Base-by-base conservation (phyloP, 2,888 invertebrate species). In the Boloria selene region DNA sequence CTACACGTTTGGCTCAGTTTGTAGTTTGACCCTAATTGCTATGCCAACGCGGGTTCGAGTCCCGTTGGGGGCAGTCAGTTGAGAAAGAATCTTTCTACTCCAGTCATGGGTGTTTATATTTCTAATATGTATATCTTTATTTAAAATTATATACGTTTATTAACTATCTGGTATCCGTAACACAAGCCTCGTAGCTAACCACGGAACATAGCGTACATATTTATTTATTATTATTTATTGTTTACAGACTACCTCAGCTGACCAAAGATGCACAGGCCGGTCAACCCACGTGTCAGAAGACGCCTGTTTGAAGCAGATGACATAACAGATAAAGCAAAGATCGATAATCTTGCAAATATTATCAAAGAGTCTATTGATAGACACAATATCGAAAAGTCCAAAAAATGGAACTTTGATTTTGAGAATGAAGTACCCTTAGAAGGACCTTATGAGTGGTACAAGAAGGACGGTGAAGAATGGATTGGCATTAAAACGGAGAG, bases 331-430 rank as follows among this genome's bases (percentile, higher is more conserved):
- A 79, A 86, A 26, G 86, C 84, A 0, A 78, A 69, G 14, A 69
- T 70, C 0, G 85, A 87, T 49, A 86, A 87, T 70, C 77, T 79
- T 26, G 66, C 79, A 0, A 88, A 89, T 56, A 71, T 73, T 5
- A 73, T 84, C 13, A 81, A 84, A 74, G 88, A 89, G 68, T 71
- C 76, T 0, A 68, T 75, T 13, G 71, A 69, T 0, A 75, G 67
- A 16, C 82, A 85, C 1, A 71, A 66, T 4, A 68, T 75, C 5
- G 79, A 86, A 74, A 90, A 87, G 13, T 84, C 77, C 47, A 73
- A 79, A 16, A 88, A 86, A 69, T 94, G 93, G 90, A 94, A 94
- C 73, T 94, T 93, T 56, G 94, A 94, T 77, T 93, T 94, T 62
- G 82, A 81, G 65, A 92, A 90, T 1, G 94, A 93, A 67, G 74